phyloP scores from a whole-genome alignment of 1,140 invertebrate genomes.

The Leucophenga varia region DNA sequence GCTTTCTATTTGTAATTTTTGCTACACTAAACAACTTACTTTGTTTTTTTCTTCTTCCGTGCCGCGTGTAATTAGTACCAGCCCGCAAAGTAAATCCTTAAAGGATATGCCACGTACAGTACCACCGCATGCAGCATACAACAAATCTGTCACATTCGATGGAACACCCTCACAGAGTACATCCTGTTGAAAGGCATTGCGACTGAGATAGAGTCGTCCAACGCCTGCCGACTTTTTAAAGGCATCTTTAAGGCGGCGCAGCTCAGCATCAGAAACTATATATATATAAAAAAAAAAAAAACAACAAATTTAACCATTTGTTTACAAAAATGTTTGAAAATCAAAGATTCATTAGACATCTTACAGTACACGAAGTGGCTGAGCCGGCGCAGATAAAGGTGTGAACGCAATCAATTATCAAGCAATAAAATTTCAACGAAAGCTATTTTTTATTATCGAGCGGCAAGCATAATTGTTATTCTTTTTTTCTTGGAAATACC shows the following conservation, averaged over 20 bases:
- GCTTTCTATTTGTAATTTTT: not conserved
- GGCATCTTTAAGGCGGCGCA: slow-evolving; percentile 78
- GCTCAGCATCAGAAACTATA: slow-evolving; percentile 76
- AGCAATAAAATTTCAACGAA: too few relatives aligned
- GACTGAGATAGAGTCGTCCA: slow-evolving; percentile 68
- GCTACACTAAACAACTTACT: slow-evolving; percentile 62
- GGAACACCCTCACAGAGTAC: slow-evolving; percentile 84
- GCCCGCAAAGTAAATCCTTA: slow-evolving; percentile 78
- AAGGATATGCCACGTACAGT: slow-evolving; percentile 77
- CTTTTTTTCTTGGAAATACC: too few relatives aligned
- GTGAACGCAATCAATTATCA: slow-evolving; percentile 24
- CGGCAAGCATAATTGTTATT: too few relatives aligned
- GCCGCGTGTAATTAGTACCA: slow-evolving; percentile 82
- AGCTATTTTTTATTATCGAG: too few relatives aligned
- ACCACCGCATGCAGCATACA: slow-evolving; percentile 81
- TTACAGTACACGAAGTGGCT: too few relatives aligned
- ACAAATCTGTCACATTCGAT: slow-evolving; percentile 71
- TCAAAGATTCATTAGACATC: too few relatives aligned
- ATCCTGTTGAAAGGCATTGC: slow-evolving; percentile 75
- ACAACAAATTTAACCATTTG: slow-evolving; percentile 4
- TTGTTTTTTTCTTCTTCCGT: slow-evolving; percentile 81
- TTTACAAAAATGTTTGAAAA: too few relatives aligned
- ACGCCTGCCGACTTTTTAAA: slow-evolving; percentile 77
- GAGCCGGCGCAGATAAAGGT: not conserved
- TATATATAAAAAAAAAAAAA: slow-evolving; percentile 1